These are phyloP conservation scores for Hozukius guyotensis DNA, from an alignment of 2,797 vertebrate genomes.

Conservation along the genomic window DNA sequence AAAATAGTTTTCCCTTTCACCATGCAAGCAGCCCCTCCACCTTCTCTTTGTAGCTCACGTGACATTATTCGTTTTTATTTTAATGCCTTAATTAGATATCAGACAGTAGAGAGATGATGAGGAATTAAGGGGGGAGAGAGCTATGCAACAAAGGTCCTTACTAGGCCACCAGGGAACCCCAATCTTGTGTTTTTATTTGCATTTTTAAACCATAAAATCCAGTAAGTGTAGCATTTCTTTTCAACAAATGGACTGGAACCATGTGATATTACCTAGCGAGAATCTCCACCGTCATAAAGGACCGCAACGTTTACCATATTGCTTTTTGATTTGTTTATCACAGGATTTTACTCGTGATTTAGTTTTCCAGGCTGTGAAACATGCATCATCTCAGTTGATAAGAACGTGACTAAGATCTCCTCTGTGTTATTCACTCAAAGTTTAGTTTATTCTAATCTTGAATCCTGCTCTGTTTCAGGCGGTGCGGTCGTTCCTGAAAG, in stretches of 20 bases:
- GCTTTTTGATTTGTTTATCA: background rate
- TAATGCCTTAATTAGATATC: background rate
- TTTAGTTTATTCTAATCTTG: background rate
- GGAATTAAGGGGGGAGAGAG: background rate
- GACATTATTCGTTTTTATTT: background rate
- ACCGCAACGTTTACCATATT: background rate
- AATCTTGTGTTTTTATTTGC: background rate
- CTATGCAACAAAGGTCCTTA: background rate
- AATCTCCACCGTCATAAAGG: background rate
- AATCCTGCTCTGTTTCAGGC: constrained; percentile 75
- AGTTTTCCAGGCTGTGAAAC: background rate
- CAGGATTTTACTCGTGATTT: background rate
- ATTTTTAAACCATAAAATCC: background rate
- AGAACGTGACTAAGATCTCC: background rate
- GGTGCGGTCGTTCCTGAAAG: constrained; percentile 78
- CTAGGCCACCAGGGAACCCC: background rate
- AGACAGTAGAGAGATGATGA: background rate
- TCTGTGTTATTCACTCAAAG: background rate
- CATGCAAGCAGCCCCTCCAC: background rate
- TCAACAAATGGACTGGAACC: background rate
- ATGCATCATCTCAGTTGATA: background rate
- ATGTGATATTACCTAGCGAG: background rate
- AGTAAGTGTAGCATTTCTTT: background rate
- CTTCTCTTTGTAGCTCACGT: background rate
- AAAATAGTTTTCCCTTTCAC: background rate